These are phyloP conservation scores for Brachionichthys hirsutus DNA, from an alignment of 2,113 vertebrate genomes.

Conservation along the genomic window DNA sequence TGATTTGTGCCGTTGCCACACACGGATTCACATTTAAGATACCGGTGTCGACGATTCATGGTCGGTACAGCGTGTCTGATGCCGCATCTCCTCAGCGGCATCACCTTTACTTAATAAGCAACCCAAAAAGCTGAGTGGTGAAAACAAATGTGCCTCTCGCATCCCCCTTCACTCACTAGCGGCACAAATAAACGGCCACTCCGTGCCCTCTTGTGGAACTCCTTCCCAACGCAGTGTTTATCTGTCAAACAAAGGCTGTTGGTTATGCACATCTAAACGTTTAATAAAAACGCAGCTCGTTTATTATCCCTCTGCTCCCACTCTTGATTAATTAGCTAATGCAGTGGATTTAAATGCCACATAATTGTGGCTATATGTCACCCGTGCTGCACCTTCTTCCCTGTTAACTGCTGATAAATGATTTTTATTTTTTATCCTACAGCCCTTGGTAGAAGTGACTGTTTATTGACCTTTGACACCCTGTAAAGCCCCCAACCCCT, in stretches of 20 bases:
- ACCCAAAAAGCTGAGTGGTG: slow-evolving; percentile 17
- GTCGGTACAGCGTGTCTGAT: slow-evolving; percentile 4
- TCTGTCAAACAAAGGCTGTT: slow-evolving; percentile 83
- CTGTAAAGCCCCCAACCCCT: slow-evolving; percentile 18
- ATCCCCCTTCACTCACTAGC: slow-evolving; percentile 25
- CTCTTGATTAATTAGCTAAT: slow-evolving; percentile 48
- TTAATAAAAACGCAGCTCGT: slow-evolving; percentile 33
- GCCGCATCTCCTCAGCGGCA: slow-evolving; percentile 13
- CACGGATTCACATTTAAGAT: slow-evolving; percentile 14
- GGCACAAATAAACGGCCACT: slow-evolving; percentile 19
- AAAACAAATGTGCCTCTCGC: slow-evolving; percentile 42
- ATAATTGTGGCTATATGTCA: slow-evolving; percentile 54
- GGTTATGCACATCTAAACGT: slow-evolving; percentile 71
- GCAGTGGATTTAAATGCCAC: slow-evolving; percentile 40
- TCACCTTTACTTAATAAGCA: slow-evolving; percentile 2
- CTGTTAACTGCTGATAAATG: slow-evolving; percentile 44
- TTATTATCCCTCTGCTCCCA: slow-evolving; percentile 21
- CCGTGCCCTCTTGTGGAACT: slow-evolving; percentile 85
- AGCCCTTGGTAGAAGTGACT: slow-evolving; percentile 70
- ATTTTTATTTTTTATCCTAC: slow-evolving; percentile 61
- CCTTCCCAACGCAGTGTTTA: slow-evolving; percentile 64
- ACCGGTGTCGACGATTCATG: slow-evolving; percentile 1
- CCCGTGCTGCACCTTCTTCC: slow-evolving; percentile 29
- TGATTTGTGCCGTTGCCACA: not conserved
- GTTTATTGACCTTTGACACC: slow-evolving; percentile 53